Conservation (phyloP, 2,113 vertebrate genomes). For the Zosterops pallidus region DNA sequence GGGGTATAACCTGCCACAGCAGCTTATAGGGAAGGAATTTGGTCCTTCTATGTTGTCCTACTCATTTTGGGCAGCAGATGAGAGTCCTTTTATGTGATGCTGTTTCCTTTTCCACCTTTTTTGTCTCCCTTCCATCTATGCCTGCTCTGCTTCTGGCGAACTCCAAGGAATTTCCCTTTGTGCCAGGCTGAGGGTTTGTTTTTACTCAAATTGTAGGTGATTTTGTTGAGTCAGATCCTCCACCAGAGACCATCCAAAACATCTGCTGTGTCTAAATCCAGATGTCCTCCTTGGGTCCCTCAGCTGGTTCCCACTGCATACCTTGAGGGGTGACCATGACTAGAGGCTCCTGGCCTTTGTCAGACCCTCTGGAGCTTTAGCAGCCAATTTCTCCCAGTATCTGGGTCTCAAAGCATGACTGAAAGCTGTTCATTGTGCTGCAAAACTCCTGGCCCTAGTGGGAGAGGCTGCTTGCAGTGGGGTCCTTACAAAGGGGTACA, state of each 20-base stretch:
- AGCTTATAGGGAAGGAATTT: not conserved
- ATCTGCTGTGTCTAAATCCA: not conserved
- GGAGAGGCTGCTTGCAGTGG: not conserved
- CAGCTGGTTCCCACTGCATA: not conserved
- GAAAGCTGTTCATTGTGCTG: not conserved
- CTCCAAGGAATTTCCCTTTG: not conserved
- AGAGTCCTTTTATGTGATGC: not conserved
- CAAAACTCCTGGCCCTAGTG: not conserved
- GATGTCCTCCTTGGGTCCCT: not conserved
- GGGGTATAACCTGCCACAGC: not conserved
- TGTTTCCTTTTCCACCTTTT: not conserved
- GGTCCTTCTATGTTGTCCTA: not conserved
- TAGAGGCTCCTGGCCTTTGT: not conserved
- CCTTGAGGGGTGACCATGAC: rapidly evolving
- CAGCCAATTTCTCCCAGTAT: rapidly evolving
- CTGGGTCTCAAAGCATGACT: not conserved
- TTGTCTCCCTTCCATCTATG: not conserved
- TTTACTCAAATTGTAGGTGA: not conserved
- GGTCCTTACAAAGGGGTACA: not conserved
- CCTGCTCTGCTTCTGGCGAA: not conserved
- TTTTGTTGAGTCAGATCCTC: not conserved
- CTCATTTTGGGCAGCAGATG: not conserved
- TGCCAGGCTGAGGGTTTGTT: not conserved
- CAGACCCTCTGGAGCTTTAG: not conserved
- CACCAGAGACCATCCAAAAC: not conserved